Conservation (phyloP, 2,888 invertebrate genomes). For the Cantharis lateralis region DNA sequence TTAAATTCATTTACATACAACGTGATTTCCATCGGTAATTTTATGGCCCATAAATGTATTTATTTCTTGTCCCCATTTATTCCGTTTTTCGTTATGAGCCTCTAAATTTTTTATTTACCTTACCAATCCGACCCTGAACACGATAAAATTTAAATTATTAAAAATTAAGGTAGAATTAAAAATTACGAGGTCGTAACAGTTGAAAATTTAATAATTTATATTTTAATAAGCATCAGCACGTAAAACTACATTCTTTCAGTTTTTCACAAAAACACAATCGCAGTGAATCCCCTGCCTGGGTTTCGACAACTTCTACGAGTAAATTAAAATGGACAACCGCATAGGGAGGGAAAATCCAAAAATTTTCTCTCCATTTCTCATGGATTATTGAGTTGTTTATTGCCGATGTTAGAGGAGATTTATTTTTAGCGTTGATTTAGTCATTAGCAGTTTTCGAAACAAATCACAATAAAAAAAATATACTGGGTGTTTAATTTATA, state of each 20-base stretch:
- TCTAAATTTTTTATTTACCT: neutral
- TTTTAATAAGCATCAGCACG: neutral
- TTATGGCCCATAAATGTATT: neutral
- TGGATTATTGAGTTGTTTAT: neutral
- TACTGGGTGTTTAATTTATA: neutral
- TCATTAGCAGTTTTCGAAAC: slow-evolving; percentile 3
- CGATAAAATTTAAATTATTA: neutral
- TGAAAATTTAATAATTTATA: neutral
- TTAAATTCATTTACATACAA: neutral
- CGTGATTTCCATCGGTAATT: neutral
- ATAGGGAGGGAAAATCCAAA: neutral
- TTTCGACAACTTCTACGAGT: neutral
- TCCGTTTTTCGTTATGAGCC: too few relatives aligned
- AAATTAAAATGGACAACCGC: neutral
- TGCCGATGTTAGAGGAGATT: neutral
- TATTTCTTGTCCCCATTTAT: neutral
- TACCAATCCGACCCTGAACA: neutral
- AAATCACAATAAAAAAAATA: neutral
- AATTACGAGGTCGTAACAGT: neutral
- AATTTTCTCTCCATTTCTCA: neutral
- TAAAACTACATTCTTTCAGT: neutral
- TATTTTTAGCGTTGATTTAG: slow-evolving; percentile 10
- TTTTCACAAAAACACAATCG: neutral
- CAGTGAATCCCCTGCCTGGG: too few relatives aligned
- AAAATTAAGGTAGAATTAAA: neutral